Conservation (phyloP, 2,888 invertebrate species). For the Stenotaenia linearis region DNA sequence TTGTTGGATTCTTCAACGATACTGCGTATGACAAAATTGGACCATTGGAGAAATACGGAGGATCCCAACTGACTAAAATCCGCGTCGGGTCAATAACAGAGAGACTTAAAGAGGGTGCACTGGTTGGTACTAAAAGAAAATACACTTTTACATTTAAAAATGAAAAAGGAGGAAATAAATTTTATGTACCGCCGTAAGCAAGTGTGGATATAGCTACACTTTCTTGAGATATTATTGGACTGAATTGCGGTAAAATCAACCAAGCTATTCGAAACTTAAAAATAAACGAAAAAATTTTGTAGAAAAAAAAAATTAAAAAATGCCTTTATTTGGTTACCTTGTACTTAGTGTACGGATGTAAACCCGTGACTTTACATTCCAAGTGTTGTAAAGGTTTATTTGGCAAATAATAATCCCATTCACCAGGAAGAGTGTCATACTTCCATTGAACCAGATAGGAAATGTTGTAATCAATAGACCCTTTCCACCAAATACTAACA, state of each 20-base stretch:
- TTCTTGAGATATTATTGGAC: conserved; percentile 43
- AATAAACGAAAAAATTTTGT: too few species aligned
- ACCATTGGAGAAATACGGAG: conserved; percentile 79
- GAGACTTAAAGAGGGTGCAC: conserved; percentile 67
- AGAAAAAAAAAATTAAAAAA: too few species aligned
- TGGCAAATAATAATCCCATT: conserved; percentile 69
- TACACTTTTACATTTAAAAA: not conserved
- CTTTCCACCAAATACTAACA: conserved; percentile 69
- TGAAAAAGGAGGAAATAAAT: not conserved
- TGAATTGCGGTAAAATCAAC: conserved; percentile 56
- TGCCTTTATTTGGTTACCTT: too few species aligned
- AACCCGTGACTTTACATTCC: conserved; percentile 57
- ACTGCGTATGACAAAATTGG: conserved; percentile 80
- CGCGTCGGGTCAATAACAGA: conserved; percentile 65
- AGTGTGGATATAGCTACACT: conserved; percentile 46
- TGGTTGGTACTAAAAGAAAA: conserved; percentile 60
- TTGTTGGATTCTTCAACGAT: conserved; percentile 58
- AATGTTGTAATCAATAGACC: conserved; percentile 48
- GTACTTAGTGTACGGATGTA: conserved; percentile 84
- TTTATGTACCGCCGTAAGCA: conserved; percentile 45
- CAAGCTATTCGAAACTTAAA: conserved; percentile 82
- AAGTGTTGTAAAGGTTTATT: conserved; percentile 34
- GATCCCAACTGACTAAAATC: conserved; percentile 81
- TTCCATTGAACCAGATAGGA: conserved; percentile 66
- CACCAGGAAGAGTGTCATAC: conserved; percentile 54